Base-by-base conservation (phyloP, 2,113 vertebrate genomes). In the Misgurnus anguillicaudatus region DNA sequence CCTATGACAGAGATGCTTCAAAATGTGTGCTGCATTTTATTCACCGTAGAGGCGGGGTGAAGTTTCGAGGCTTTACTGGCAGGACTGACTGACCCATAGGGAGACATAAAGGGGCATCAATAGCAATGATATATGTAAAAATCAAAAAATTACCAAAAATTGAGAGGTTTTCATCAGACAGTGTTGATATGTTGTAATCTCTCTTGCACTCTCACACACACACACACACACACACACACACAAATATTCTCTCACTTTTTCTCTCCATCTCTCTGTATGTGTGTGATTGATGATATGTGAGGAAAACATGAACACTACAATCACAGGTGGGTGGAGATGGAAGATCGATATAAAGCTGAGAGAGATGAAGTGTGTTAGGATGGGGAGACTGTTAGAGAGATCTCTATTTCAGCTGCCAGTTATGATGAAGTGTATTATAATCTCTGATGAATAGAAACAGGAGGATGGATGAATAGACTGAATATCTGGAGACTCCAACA, bases 271-370 rank as follows among this genome's bases (percentile, higher is more conserved):
- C 78, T 66, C 53, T 8, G 10, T 24, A 38, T 51, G 3, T 77
- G 3, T 77, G 47, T 78, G 74, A 84, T 63, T 31, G 47, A 79
- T 82, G 72, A 65, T 60, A 53, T 75, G 62, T 63, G 47, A 48
- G 13, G 19, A 57, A 41, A 71, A 51, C 38, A 7, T 69, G 75
- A 55, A 55, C 21, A 42, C 61, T 65, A 47, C 55, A 65, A 80
- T 62, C 74, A 77, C 57, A 77, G 14, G 69, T 82, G 39, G 80
- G 39, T 69, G 55, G 47, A 77, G n/a, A 63, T 72, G 61, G 17
- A 55, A 72, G 83, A 79, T 82, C 77, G 73, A 80, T 82, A 85
- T 68, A 8, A 16, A 10, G 13, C 80, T 6, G 36, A 58, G 65
- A 76, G 47, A 53, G 55, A 61, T 51, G 48, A 17, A 9, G 53